These are phyloP conservation scores for Tarsius wallacei DNA, from an alignment of 2,797 vertebrate genomes.

Conservation along the genomic window DNA sequence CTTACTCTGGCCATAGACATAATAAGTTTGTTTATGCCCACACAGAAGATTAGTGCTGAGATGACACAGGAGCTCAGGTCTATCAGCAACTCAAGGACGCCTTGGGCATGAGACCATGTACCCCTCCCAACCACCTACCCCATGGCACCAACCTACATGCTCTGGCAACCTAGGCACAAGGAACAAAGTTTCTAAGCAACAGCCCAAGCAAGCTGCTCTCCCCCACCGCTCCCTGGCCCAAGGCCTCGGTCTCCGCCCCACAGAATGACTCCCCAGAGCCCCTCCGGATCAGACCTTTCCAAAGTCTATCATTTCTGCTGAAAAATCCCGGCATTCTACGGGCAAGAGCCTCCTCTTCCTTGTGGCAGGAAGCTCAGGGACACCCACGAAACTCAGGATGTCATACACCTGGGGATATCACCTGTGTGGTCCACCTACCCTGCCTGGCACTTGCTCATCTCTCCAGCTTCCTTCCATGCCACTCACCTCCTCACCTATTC, in stretches of 20 bases:
- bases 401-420: not conserved
- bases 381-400: not conserved
- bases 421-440: not conserved
- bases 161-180: not conserved
- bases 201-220: not conserved
- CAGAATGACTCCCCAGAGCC: not conserved
- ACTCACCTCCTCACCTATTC: not conserved
- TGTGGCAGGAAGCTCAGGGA: not conserved
- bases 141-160: not conserved
- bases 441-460: not conserved
- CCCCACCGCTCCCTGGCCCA: too few relatives aligned
- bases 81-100: not conserved
- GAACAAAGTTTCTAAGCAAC: not conserved
- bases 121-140: too few relatives aligned
- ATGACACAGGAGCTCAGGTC: not conserved
- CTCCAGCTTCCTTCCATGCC: not conserved
- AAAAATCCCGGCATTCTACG: not conserved
- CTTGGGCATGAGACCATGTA: not conserved
- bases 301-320: not conserved
- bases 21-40: not conserved
- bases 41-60: not conserved
- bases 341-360: rapidly evolving
- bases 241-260: not conserved
- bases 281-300: not conserved
- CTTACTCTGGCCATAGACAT: not conserved